Conservation (phyloP, 1,140 invertebrate species). For the Meloidogyne hapla region DNA sequence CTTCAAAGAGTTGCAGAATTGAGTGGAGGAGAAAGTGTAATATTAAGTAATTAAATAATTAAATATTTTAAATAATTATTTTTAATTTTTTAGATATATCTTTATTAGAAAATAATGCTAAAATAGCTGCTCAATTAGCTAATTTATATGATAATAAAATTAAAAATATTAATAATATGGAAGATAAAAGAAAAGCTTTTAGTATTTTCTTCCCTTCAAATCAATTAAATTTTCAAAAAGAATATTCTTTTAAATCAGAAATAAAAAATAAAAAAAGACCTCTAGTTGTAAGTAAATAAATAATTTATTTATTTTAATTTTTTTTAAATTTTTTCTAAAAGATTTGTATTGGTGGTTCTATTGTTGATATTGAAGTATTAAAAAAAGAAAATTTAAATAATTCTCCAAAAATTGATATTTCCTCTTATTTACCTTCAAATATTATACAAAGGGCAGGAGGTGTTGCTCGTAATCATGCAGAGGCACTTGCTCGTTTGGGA, state of each 20-base stretch:
- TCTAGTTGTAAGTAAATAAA: constrained; percentile 31
- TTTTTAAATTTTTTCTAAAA: constrained; percentile 58
- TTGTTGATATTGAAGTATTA: constrained; percentile 75
- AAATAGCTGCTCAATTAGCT: constrained; percentile 79
- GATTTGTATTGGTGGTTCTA: constrained; percentile 80
- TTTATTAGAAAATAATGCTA: constrained; percentile 87
- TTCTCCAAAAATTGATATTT: no score
- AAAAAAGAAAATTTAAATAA: constrained; percentile 65
- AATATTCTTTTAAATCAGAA: no score
- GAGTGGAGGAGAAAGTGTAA: constrained; percentile 78
- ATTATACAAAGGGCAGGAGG: constrained; percentile 74
- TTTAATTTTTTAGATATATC: constrained; percentile 77
- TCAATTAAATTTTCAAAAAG: no score
- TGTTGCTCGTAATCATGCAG: constrained; percentile 85
- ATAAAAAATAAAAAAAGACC: neutral
- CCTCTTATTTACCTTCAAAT: constrained; percentile 74
- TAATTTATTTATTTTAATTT: neutral
- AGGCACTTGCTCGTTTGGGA: constrained; percentile 76
- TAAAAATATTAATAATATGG: no score
- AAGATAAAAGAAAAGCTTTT: constrained; percentile 12
- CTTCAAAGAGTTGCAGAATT: constrained; percentile 72
- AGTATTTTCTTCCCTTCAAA: no score
- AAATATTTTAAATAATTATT: no score
- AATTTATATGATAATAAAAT: constrained; percentile 55
- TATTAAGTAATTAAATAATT: constrained; percentile 72